Evolutionary conservation across 2,113 vertebrate genomes (phyloP).

Genomic region (Chrysemys picta): DNA sequence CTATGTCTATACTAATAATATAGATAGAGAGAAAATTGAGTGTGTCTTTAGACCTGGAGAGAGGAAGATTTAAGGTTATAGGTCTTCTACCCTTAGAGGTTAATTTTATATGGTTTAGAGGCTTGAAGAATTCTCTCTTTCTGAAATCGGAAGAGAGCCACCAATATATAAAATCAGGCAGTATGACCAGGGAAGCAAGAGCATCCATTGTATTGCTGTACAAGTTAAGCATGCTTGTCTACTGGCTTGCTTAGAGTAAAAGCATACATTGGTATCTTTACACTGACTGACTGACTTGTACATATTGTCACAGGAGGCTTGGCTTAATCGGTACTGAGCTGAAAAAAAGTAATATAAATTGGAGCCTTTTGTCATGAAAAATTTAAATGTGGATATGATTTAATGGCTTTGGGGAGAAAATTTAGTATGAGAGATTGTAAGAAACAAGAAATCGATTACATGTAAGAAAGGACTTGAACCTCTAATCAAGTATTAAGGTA

Average conservation of each 20-base stretch:
- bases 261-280: not conserved
- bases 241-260: not conserved
- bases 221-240: not conserved
- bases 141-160: not conserved
- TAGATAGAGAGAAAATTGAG: not conserved
- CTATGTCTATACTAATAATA: not conserved
- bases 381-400: conserved; percentile 64
- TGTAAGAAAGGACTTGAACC: conserved; percentile 62
- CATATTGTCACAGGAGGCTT: conserved; percentile 65
- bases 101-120: not conserved
- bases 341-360: conserved; percentile 60
- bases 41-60: not conserved
- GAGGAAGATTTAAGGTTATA: not conserved
- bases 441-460: conserved; percentile 71
- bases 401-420: conserved; percentile 71
- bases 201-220: not conserved
- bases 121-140: not conserved
- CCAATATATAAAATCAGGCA: not conserved
- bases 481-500: conserved; percentile 67
- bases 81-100: not conserved
- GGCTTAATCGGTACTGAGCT: conserved; percentile 65
- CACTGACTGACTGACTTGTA: conserved; percentile 51
- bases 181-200: not conserved
- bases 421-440: conserved; percentile 51
- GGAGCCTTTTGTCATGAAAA: conserved; percentile 71